These are phyloP conservation scores for Urocynchramus pylzowi DNA, from an alignment of 2,113 vertebrate species.

Conservation along the genomic window DNA sequence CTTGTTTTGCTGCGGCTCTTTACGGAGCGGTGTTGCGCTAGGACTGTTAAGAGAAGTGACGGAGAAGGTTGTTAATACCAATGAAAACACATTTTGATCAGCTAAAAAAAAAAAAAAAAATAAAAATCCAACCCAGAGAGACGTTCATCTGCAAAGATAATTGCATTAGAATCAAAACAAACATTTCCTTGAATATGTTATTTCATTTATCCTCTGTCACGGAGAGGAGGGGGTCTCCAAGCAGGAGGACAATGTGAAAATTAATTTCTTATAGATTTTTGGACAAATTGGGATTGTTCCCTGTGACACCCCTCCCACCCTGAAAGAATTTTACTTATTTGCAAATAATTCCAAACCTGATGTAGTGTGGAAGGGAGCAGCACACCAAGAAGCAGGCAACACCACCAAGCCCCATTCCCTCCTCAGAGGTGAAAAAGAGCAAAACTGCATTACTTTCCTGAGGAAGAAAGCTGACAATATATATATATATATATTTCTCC, in stretches of 20 bases:
- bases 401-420: background rate
- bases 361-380: background rate
- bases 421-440: conserved; percentile 53
- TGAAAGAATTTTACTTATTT: background rate
- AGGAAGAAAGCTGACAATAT: background rate
- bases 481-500: background rate
- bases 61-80: background rate
- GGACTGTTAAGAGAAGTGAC: background rate
- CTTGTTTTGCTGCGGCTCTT: background rate
- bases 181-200: conserved; percentile 34
- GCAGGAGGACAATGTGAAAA: background rate
- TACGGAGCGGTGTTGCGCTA: background rate
- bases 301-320: background rate
- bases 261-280: conserved; percentile 3
- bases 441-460: background rate
- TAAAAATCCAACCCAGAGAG: background rate
- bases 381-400: background rate
- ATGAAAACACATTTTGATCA: conserved; percentile 31
- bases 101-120: background rate
- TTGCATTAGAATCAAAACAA: conserved; percentile 37
- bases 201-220: conserved; percentile 21
- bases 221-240: background rate
- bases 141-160: conserved; percentile 36
- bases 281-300: accelerated
- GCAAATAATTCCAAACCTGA: background rate